These are phyloP conservation scores for Solea senegalensis DNA, from an alignment of 2,113 vertebrate species.

Conservation along the genomic window DNA sequence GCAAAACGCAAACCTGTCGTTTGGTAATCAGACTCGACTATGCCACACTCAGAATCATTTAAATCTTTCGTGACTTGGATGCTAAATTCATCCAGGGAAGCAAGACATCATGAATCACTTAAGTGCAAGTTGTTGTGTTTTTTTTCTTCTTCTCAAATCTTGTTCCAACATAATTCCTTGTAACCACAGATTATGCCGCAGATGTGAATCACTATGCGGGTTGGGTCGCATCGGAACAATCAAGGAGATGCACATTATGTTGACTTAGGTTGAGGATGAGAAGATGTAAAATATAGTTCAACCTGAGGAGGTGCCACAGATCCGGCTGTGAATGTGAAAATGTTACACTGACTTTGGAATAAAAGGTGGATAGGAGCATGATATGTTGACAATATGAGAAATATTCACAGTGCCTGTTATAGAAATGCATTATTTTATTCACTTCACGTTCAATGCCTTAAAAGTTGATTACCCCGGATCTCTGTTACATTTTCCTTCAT, in stretches of 20 bases:
- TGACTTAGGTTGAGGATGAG: not conserved
- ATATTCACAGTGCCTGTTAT: conserved; percentile 19
- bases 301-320: not conserved
- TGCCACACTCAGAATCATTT: not conserved
- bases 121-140: not conserved
- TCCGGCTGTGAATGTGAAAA: not conserved
- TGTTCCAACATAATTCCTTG: conserved; percentile 18
- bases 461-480: conserved; percentile 8
- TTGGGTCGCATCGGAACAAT: conserved; percentile 11
- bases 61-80: not conserved
- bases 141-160: not conserved
- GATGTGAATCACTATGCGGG: conserved; percentile 1
- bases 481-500: not conserved
- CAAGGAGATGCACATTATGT: not conserved
- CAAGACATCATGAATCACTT: conserved; percentile 17
- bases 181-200: conserved; percentile 8
- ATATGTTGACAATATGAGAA: conserved; percentile 39
- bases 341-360: not conserved
- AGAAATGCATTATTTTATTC: conserved; percentile 5
- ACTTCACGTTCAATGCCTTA: conserved; percentile 6
- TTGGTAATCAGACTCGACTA: not conserved
- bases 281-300: not conserved
- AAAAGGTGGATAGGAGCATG: conserved; percentile 11
- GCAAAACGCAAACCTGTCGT: not conserved
- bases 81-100: conserved; percentile 8